Evolutionary conservation across 1,140 invertebrate species (phyloP), one percentile per base, ranked within the genome.

Genomic region (Amphibalanus amphitrite): DNA sequence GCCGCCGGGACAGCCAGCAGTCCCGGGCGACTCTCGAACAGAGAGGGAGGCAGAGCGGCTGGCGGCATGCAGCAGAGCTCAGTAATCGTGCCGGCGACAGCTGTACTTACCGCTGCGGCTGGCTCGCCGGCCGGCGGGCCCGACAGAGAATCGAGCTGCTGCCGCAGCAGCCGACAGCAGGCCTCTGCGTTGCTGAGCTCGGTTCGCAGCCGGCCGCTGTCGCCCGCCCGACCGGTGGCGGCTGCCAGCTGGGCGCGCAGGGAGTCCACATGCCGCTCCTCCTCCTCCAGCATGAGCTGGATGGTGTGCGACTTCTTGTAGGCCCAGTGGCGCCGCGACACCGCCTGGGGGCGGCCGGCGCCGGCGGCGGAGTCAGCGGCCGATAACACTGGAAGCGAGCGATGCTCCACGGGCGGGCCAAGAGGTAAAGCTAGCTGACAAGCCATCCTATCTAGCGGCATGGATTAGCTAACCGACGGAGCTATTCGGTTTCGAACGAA

Each of bases 261-360:
- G 1, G n/a, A 10, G 65, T 67, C 65, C 65, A 67, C 65, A 26
- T 67, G 65, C 26, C 65, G 65, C 65, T 67, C 65, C 65, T 67
- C 26, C 23, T 67, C 65, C 65, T 67, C 65, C 26, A 67, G 65
- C 65, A 67, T 67, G n/a, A 67, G 65, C 65, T 67, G 65, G 8
- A 67, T 67, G 3, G 65, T 67, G 65, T 67, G 65, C n/a, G 26
- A 28, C 26, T 26, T 67, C 26, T 28, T 26, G 65, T 67, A 26
- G 65, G n/a, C 65, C 65, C 65, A 67, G 65, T 67, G 65, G 28
- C 65, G 65, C 6, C 65, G 65, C 65, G 65, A 26, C 28, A 59
- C 20, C 13, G 10, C 47, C 47, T 59, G 47, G 1, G 20, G 47
- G 47, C 17, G 20, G 6, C 47, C 33, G 33, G 47, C 17, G 47